Evolutionary conservation across 2,888 invertebrate genomes (phyloP).

Genomic region (Lacanobia wlatinum): DNA sequence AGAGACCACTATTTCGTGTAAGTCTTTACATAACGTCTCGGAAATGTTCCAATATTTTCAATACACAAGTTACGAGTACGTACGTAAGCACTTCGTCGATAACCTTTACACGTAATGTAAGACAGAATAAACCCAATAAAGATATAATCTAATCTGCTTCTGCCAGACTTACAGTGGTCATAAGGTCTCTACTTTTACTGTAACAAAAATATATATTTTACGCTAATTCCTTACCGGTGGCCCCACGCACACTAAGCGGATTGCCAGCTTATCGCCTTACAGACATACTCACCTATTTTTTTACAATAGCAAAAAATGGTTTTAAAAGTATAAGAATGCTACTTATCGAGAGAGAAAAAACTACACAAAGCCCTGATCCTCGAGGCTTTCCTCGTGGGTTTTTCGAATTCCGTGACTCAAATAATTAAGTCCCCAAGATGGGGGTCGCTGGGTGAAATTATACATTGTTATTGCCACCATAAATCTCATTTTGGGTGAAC

Average conservation of each 20-base stretch:
- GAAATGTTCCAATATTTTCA: slow-evolving; percentile 44
- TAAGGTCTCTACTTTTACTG: slow-evolving; percentile 53
- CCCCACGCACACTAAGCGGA: slow-evolving; percentile 87
- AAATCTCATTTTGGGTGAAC: slow-evolving; percentile 87
- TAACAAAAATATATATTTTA: slow-evolving; percentile 87
- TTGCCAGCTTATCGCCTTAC: slow-evolving; percentile 88
- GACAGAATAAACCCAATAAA: slow-evolving; percentile 47
- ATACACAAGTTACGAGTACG: slow-evolving; percentile 6
- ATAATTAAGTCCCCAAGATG: slow-evolving; percentile 87
- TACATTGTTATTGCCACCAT: slow-evolving; percentile 89
- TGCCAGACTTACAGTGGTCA: slow-evolving; percentile 61
- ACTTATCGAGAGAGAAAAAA: slow-evolving; percentile 77
- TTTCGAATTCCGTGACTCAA: slow-evolving; percentile 90
- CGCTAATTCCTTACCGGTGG: slow-evolving; percentile 81
- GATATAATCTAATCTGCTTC: slow-evolving; percentile 61
- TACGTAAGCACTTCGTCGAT: slow-evolving; percentile 20
- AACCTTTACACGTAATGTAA: slow-evolving; percentile 40
- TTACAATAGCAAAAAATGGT: slow-evolving; percentile 84
- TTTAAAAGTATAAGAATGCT: slow-evolving; percentile 79
- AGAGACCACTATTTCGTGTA: slow-evolving; percentile 38
- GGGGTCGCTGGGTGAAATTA: slow-evolving; percentile 86
- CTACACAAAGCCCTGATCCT: slow-evolving; percentile 86
- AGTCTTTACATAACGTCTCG: slow-evolving; percentile 31
- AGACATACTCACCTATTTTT: slow-evolving; percentile 84
- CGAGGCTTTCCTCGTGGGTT: slow-evolving; percentile 84